These are phyloP conservation scores for Hylia prasina DNA, from an alignment of 2,113 vertebrate genomes.

Conservation along the genomic window DNA sequence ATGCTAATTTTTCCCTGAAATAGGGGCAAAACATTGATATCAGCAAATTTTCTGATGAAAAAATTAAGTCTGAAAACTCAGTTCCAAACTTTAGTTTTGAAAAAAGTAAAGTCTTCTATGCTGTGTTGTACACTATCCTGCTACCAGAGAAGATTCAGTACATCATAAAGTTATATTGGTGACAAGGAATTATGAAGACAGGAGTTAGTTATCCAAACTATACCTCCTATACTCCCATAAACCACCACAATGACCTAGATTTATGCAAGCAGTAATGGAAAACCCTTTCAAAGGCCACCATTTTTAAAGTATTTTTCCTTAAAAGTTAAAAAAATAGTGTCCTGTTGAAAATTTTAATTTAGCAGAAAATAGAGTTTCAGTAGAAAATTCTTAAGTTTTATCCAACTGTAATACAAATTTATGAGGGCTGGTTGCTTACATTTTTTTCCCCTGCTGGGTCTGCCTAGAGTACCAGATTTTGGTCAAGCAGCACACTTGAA, in stretches of 20 bases:
- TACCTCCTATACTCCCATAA: not conserved
- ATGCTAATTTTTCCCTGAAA: not conserved
- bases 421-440: not conserved
- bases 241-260: not conserved
- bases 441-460: not conserved
- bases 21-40: not conserved
- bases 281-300: not conserved
- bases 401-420: not conserved
- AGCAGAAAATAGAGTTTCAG: not conserved
- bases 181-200: not conserved
- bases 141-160: not conserved
- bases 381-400: not conserved
- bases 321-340: not conserved
- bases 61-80: not conserved
- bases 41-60: not conserved
- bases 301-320: not conserved
- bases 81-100: not conserved
- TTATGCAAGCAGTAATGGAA: not conserved
- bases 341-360: not conserved
- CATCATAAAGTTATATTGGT: rapidly evolving
- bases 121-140: not conserved
- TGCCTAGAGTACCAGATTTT: not conserved
- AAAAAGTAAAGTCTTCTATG: not conserved
- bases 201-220: not conserved
- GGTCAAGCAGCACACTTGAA: not conserved